Base-by-base conservation (phyloP, 1,140 invertebrate species). In the Dinoponera quadriceps region DNA sequence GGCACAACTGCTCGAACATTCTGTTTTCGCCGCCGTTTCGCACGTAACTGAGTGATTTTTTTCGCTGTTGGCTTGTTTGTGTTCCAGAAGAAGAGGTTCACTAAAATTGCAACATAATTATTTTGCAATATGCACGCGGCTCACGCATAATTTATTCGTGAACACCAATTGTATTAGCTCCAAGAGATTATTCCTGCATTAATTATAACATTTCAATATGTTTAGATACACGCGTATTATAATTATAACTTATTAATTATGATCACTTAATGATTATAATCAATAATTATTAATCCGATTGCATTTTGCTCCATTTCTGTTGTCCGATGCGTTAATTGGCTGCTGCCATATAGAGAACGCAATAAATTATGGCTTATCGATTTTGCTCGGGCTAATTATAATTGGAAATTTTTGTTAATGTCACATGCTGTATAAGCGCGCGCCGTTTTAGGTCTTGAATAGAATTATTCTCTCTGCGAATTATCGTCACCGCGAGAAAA, bases 211-310 rank as follows among this genome's bases (percentile, higher is more conserved):
- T 65, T 51, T 20, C 14, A 14, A 22, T 75, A 65, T 51, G 20
- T 48, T 65, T 77, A 18, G 22, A 14, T 77, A 66, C 54, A 44
- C 38, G 38, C 38, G 18, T 75, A 38, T 51, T 51, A 11, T 13
- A 33, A 75, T 75, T 62, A 29, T 22, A 63, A 18, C 9, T 25
- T 22, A 68, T 38, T 54, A 29, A 25, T 54, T 65, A 33, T 54
- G 48, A 25, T 54, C 51, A 33, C 20, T 74, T 60, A 60, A 77
- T 65, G n/a, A 66, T n/a, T 44, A 22, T 20, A 66, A 54, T 29
- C 22, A 66, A 65, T 49, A 77, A 77, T 77, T 54, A 66, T 18
- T 22, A 16, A 68, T 77, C 51, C 16, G 25, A 77, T 54, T 38
- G 22, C 11, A 54, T 68, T 77, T 66, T 54, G 22, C 1, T 0